These are phyloP conservation scores for Leuctra nigra DNA, from an alignment of 2,888 invertebrate genomes.

Conservation along the genomic window DNA sequence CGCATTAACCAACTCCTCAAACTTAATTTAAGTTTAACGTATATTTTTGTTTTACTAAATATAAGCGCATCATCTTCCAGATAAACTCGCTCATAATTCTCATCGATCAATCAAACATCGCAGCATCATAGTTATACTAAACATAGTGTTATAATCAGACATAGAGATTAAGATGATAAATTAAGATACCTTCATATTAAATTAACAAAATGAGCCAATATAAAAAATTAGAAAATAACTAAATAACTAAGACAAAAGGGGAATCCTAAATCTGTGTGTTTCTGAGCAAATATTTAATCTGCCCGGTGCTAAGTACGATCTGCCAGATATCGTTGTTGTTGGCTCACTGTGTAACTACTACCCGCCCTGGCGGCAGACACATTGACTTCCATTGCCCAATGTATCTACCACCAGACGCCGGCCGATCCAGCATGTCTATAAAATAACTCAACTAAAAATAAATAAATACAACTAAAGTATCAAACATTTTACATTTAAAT, in stretches of 20 bases:
- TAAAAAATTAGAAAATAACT: constrained; percentile 16
- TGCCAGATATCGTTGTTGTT: constrained; percentile 33
- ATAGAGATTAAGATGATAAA: no score
- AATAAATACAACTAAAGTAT: no score
- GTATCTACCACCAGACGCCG: constrained; percentile 27
- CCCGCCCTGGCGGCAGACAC: constrained; percentile 28
- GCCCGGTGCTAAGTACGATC: constrained; percentile 33
- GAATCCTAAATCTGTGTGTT: constrained; percentile 24
- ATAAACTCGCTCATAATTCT: no score
- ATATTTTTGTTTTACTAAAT: constrained; percentile 14
- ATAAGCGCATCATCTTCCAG: no score
- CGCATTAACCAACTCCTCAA: neutral
- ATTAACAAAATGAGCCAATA: constrained; percentile 14
- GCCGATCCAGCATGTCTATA: no score
- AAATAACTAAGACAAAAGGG: constrained; percentile 25
- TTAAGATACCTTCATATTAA: constrained; percentile 9
- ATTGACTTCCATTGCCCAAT: constrained; percentile 22
- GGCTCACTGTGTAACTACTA: constrained; percentile 29
- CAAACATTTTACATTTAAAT: no score
- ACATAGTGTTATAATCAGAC: no score
- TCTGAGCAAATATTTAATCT: constrained; percentile 23
- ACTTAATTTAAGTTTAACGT: neutral
- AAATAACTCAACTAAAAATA: no score
- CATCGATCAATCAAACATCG: no score
- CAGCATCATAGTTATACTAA: no score